phyloP scores from a whole-genome alignment of 2,113 vertebrate species.

The Pontoporia blainvillei region DNA sequence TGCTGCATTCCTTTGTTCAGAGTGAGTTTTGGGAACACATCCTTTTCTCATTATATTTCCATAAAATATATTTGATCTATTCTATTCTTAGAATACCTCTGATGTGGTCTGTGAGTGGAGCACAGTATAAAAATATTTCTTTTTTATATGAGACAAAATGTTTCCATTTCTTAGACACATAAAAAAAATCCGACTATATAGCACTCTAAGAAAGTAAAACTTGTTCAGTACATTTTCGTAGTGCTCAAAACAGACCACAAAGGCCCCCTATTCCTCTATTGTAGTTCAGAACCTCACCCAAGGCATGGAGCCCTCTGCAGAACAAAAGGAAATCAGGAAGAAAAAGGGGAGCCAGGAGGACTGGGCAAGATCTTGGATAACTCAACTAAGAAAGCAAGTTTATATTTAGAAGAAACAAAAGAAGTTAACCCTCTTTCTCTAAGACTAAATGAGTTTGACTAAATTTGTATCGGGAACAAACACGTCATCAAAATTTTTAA shows the following conservation, averaged over 20 bases:
- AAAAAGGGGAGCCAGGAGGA: constrained; percentile 1
- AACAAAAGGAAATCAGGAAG: constrained; percentile 40
- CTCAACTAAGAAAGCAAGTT: constrained; percentile 58
- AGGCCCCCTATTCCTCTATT: constrained; percentile 52
- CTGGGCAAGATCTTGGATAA: constrained; percentile 52
- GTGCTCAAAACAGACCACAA: constrained; percentile 66
- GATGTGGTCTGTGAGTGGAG: constrained; percentile 92
- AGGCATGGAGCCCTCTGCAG: constrained; percentile 37
- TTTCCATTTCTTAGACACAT: constrained; percentile 89
- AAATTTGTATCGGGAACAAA: constrained; percentile 70
- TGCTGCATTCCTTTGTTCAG: constrained; percentile 90
- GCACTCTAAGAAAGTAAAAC: constrained; percentile 83
- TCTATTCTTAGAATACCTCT: constrained; percentile 96
- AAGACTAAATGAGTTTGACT: constrained; percentile 63
- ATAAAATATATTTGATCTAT: constrained; percentile 95
- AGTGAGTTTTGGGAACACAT: constrained; percentile 95
- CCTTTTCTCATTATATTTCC: constrained; percentile 98
- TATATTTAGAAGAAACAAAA: constrained; percentile 77
- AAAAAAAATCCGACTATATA: constrained; percentile 79
- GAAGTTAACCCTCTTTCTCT: constrained; percentile 74
- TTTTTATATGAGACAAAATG: constrained; percentile 87
- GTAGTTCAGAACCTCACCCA: constrained; percentile 62
- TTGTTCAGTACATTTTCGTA: constrained; percentile 72
- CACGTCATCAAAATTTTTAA: constrained; percentile 69
- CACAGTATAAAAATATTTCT: constrained; percentile 86